phyloP scores from a whole-genome alignment of 2,113 vertebrate species.

The Scatophagus argus region DNA sequence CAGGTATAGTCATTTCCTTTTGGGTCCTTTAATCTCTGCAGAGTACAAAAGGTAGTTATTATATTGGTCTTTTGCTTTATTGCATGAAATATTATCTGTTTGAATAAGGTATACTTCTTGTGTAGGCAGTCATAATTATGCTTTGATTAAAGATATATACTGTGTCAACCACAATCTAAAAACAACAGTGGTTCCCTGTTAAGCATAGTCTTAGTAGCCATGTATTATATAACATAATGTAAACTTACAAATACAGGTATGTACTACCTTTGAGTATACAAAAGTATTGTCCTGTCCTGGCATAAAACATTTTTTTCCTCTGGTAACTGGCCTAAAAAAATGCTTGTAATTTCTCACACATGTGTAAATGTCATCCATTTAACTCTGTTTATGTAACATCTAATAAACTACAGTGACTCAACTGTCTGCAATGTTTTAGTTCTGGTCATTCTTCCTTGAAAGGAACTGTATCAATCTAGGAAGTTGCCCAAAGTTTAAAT shows the following conservation, averaged over 20 bases:
- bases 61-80: neutral
- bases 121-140: slow-evolving; percentile 4
- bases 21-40: neutral
- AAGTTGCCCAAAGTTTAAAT: neutral
- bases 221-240: neutral
- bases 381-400: slow-evolving; percentile 19
- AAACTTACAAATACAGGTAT: slow-evolving; percentile 6
- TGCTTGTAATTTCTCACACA: neutral
- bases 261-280: slow-evolving; percentile 3
- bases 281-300: neutral
- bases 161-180: neutral
- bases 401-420: slow-evolving; percentile 36
- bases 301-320: neutral
- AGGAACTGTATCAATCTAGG: too few relatives aligned
- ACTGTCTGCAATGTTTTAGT: neutral
- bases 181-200: neutral
- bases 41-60: neutral
- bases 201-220: neutral
- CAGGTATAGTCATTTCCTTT: slow-evolving; percentile 14
- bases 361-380: slow-evolving; percentile 10
- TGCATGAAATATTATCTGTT: slow-evolving; percentile 9
- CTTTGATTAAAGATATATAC: neutral
- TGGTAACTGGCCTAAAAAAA: slow-evolving; percentile 9
- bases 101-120: neutral
- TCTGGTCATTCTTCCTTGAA: neutral